Conservation (phyloP, 2,797 vertebrate genomes). For the Pyrocephalus nanus region DNA sequence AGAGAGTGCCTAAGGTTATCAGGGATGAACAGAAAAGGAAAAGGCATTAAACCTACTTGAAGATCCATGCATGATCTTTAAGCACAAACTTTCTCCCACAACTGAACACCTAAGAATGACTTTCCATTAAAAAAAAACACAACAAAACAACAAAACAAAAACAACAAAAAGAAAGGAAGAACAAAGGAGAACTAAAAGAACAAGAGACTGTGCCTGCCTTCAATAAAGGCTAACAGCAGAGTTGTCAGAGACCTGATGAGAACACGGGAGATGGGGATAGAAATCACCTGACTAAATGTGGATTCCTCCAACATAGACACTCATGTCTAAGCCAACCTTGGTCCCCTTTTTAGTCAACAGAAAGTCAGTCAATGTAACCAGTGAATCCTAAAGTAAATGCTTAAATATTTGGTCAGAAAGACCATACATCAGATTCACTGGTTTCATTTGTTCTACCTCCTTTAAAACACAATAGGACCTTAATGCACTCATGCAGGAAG, state of each 20-base stretch:
- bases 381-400: background rate
- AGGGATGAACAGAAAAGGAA: background rate
- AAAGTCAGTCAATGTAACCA: background rate
- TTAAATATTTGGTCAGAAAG: background rate
- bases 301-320: background rate
- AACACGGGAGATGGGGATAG: background rate
- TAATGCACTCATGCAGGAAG: background rate
- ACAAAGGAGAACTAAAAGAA: background rate
- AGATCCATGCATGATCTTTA: background rate
- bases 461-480: background rate
- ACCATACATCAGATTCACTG: background rate
- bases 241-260: background rate
- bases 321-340: accelerated
- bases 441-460: accelerated
- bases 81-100: background rate
- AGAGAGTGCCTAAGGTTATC: background rate
- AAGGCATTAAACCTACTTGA: background rate
- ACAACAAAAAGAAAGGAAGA: background rate
- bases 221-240: background rate
- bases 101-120: background rate
- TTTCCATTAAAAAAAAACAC: background rate
- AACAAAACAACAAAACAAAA: too few relatives aligned
- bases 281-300: background rate
- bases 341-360: background rate
- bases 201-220: background rate